A percentile compares a stretch with the other conserved stretches of the same genome.
phyloP scores from a whole-genome alignment of 64 coral and sea anemone species.

The Porites lutea region DNA sequence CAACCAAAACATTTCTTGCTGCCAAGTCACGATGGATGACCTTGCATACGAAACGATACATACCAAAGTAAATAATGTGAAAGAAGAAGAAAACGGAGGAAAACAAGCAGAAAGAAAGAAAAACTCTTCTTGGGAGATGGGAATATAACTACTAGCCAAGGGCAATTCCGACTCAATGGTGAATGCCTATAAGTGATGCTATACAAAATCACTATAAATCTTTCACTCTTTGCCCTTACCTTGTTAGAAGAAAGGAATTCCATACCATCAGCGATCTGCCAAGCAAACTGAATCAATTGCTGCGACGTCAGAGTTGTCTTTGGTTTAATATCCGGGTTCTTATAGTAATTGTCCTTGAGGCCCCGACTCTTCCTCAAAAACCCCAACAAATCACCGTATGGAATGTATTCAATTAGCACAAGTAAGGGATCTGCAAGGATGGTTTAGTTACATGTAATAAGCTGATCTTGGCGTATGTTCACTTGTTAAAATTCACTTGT shows the following conservation, averaged over 20 bases:
- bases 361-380: slow-evolving; percentile 67
- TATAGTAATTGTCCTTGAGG: slow-evolving; percentile 60
- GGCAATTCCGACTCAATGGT: too few relatives aligned
- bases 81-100: too few relatives aligned
- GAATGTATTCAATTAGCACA: slow-evolving; percentile 62
- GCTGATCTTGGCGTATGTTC: not conserved
- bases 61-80: too few relatives aligned
- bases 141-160: too few relatives aligned
- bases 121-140: too few relatives aligned
- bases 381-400: slow-evolving; percentile 68
- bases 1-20: slow-evolving; percentile 74
- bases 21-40: slow-evolving; percentile 77
- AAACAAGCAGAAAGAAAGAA: too few relatives aligned
- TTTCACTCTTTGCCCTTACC: not conserved
- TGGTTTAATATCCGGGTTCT: slow-evolving; percentile 57
- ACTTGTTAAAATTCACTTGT: too few relatives aligned
- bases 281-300: slow-evolving; percentile 59
- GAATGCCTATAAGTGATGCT: too few relatives aligned
- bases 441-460: not conserved
- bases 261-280: slow-evolving; percentile 78
- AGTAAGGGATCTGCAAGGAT: slow-evolving; percentile 43
- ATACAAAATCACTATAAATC: too few relatives aligned
- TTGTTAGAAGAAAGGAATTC: slow-evolving; percentile 42
- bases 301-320: slow-evolving; percentile 29
- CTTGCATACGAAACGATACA: slow-evolving; percentile 5